These are phyloP conservation scores for Rhegmatorhina hoffmannsi DNA, from an alignment of 2,113 vertebrate genomes.

Conservation along the genomic window DNA sequence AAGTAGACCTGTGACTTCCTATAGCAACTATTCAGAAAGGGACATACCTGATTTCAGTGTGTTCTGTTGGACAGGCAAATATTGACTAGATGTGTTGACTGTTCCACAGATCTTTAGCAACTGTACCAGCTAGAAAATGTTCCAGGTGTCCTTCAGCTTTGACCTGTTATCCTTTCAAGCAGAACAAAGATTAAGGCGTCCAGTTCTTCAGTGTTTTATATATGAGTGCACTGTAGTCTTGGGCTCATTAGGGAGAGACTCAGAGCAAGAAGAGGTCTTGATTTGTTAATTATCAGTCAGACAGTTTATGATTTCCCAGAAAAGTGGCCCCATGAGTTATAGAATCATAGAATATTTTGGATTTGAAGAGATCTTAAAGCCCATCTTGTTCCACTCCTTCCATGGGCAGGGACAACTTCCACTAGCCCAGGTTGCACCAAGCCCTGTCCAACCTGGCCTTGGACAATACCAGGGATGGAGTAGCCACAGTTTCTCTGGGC, in stretches of 20 bases:
- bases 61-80: neutral
- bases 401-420: accelerated
- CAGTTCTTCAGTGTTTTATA: neutral
- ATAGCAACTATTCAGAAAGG: neutral
- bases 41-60: accelerated
- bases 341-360: neutral
- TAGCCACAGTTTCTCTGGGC: neutral
- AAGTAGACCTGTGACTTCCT: neutral
- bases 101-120: neutral
- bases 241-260: neutral
- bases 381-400: neutral
- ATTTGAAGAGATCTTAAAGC: neutral
- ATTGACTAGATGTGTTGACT: neutral
- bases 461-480: accelerated
- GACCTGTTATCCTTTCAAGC: neutral
- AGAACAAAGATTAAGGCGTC: neutral
- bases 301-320: accelerated
- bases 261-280: neutral
- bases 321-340: neutral
- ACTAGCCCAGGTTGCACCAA: neutral
- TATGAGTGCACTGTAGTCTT: neutral
- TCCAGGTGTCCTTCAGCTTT: neutral
- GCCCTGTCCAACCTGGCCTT: accelerated
- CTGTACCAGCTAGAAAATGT: accelerated
- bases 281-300: neutral